Evolutionary conservation across 2,113 vertebrate genomes (phyloP).

Genomic region (Hemiprocne comata): DNA sequence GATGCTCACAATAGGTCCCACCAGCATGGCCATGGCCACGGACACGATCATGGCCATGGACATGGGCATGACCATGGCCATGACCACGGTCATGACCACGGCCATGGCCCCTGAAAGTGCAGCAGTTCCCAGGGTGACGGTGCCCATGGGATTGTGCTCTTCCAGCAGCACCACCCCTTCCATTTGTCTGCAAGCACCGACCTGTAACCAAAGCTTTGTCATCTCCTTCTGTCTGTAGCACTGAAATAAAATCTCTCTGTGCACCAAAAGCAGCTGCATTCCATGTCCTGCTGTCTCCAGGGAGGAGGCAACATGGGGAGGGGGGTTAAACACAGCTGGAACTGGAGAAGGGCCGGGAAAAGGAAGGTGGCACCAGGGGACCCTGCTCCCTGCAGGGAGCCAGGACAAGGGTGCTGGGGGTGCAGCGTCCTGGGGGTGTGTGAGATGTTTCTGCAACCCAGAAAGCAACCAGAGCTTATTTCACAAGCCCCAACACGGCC

Average conservation of each 20-base stretch:
- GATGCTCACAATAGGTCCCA: constrained; percentile 6
- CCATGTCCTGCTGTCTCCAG: not conserved
- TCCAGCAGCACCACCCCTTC: not conserved
- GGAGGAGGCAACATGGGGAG: accelerated
- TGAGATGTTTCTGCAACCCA: not conserved
- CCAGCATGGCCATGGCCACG: not conserved
- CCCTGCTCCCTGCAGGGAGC: no score
- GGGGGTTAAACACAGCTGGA: accelerated
- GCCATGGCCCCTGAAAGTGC: accelerated
- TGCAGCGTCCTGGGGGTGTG: no score
- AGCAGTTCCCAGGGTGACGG: accelerated
- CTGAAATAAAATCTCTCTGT: constrained; percentile 7
- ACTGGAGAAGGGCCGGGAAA: not conserved
- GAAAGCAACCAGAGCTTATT: not conserved
- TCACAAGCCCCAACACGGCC: not conserved
- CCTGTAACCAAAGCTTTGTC: not conserved
- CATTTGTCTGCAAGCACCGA: not conserved
- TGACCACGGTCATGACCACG: accelerated
- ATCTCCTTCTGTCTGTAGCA: not conserved
- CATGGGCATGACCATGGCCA: accelerated
- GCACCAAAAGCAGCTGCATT: not conserved
- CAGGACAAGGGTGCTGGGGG: not conserved
- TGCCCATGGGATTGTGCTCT: accelerated
- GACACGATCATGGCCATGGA: accelerated
- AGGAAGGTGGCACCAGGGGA: accelerated